These are phyloP conservation scores for Dendrolimus kikuchii DNA, from an alignment of 1,140 invertebrate genomes.

Conservation along the genomic window DNA sequence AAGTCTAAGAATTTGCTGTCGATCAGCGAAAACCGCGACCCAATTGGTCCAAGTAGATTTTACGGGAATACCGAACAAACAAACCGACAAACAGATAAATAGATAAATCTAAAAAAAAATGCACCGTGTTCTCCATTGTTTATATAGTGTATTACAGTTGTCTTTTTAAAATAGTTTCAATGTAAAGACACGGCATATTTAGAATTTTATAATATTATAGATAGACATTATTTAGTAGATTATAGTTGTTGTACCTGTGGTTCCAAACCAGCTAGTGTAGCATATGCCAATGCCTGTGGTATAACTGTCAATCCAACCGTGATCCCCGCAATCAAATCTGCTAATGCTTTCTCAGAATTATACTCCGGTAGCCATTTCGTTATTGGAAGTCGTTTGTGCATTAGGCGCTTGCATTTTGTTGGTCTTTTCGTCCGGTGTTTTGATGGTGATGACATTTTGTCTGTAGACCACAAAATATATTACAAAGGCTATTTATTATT, in stretches of 20 bases:
- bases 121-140: not conserved
- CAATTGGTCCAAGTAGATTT: no score
- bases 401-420: constrained; percentile 38
- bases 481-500: not conserved
- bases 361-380: constrained; percentile 81
- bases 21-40: no score
- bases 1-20: no score
- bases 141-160: not conserved
- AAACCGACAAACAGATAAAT: no score
- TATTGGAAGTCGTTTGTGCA: constrained; percentile 58
- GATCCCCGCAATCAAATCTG: constrained; percentile 86
- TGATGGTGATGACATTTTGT: constrained; percentile 51
- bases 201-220: no score
- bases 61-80: no score
- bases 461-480: constrained; percentile 26
- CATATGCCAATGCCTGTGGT: constrained; percentile 91
- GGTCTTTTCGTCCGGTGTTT: constrained; percentile 54
- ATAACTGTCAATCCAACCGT: constrained; percentile 92
- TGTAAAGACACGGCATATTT: no score
- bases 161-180: not conserved
- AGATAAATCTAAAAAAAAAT: no score
- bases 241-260: constrained; percentile 76
- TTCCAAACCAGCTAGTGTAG: constrained; percentile 85
- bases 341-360: constrained; percentile 79
- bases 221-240: no score